phyloP scores from a whole-genome alignment of 2,113 vertebrate genomes.

The Circaetus cinerascens region DNA sequence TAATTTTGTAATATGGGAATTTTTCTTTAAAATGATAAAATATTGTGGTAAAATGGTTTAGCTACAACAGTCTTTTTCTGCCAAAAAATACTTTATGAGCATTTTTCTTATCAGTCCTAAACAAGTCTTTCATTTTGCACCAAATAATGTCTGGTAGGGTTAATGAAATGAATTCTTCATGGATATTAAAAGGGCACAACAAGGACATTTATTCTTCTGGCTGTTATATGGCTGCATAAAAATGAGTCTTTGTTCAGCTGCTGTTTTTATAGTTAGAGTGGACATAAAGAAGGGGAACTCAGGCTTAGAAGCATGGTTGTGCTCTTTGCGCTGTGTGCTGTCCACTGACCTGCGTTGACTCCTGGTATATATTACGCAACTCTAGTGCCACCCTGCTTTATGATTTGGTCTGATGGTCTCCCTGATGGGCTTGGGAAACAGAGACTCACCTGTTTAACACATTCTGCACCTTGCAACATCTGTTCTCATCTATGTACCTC shows the following conservation, averaged over 20 bases:
- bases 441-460: fast-evolving
- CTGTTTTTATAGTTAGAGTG: not conserved
- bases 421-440: not conserved
- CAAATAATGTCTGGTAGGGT: not conserved
- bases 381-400: not conserved
- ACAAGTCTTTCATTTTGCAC: not conserved
- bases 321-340: not conserved
- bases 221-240: not conserved
- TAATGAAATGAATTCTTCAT: conserved; percentile 2
- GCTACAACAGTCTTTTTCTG: not conserved
- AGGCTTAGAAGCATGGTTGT: not conserved
- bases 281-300: not conserved
- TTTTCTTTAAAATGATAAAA: not conserved
- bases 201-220: not conserved
- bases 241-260: not conserved
- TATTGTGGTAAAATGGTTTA: not conserved
- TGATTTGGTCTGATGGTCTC: not conserved
- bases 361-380: not conserved
- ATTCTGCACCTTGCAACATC: not conserved
- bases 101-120: not conserved
- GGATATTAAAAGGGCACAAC: not conserved
- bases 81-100: not conserved
- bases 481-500: not conserved
- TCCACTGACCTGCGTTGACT: not conserved
- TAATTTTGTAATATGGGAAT: not conserved